Base-by-base conservation (phyloP, 2,113 vertebrate genomes). In the Hydrochoerus hydrochaeris region DNA sequence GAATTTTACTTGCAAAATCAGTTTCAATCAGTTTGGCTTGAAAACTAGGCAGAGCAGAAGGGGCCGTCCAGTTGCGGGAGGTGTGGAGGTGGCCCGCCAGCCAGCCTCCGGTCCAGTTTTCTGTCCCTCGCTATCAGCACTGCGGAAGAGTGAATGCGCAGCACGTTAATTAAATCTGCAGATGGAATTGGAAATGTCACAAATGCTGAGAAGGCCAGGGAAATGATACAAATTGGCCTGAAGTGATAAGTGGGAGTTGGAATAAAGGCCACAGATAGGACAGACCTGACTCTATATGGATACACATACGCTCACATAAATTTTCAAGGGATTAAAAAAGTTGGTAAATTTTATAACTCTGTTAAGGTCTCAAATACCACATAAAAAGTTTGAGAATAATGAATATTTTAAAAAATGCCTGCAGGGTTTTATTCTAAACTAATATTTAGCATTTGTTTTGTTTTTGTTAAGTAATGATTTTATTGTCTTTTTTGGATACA, bases 1-100 rank as follows among this genome's bases (percentile, higher is more conserved):
- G 97, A 94, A 98, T 98, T 97, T 97, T 94, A 97, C 98, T 98
- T 96, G 97, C 97, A 98, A 97, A 98, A 97, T 97, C 98, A 97
- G 97, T 95, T 97, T 97, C 96, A 92, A 98, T 98, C 97, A 97
- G 94, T 26, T 38, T 81, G 67, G 83, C 63, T 96, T 80, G 86
- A 81, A 90, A 95, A 88, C 54, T 6, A 93, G 96, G 92, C 85
- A 80, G 75, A 94, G 82, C 90, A 95, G 96, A 89, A 92, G 44
- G 57, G 58, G 52, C 63, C 84, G 91, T 93, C 97, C 84, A 63
- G 95, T 69, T 69, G 95, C 63, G 82, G 89, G 84, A 81, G 75
- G 95, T 38, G 54, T 49, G 2, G 5, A 82, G 65, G 71, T 62
- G 65, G 69, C 32, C 32, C 75, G 20, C 88, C 80, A 63, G 71